phyloP scores from a whole-genome alignment of 2,888 invertebrate species.

The Spilosoma lubricipeda region DNA sequence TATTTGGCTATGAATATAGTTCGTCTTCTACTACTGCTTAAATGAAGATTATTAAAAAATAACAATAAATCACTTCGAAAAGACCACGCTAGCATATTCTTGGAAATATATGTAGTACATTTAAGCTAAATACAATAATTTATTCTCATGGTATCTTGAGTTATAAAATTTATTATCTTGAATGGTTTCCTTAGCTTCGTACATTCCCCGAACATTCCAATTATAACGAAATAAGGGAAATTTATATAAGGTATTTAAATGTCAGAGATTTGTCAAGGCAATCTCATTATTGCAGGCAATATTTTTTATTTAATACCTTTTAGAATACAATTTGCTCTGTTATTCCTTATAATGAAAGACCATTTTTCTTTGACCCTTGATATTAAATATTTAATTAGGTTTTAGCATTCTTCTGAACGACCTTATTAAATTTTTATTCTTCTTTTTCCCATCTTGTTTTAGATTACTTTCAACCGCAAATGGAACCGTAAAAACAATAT shows the following conservation, averaged over 20 bases:
- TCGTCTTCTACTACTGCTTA: not conserved
- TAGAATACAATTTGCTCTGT: constrained; percentile 2
- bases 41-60: not conserved
- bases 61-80: not conserved
- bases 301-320: constrained; percentile 23
- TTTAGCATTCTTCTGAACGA: not conserved
- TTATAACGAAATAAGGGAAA: constrained; percentile 23
- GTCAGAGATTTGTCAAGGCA: constrained; percentile 28
- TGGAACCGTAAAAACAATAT: not conserved
- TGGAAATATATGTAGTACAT: no score
- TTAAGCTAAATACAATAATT: constrained; percentile 16
- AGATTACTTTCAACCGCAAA: not conserved
- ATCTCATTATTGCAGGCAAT: constrained; percentile 28
- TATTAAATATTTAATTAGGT: constrained; percentile 9
- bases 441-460: not conserved
- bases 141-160: constrained; percentile 23
- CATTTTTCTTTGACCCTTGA: constrained; percentile 14
- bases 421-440: not conserved
- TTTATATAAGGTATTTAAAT: constrained; percentile 37
- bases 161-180: constrained; percentile 55
- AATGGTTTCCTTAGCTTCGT: constrained; percentile 50
- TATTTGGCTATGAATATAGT: not conserved
- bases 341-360: constrained; percentile 9
- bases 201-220: constrained; percentile 24
- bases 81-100: not conserved